These are phyloP conservation scores for Amphimedon queenslandica DNA, from an alignment of 37 sponge, comb jelly and placozoan species.

Conservation along the genomic window DNA sequence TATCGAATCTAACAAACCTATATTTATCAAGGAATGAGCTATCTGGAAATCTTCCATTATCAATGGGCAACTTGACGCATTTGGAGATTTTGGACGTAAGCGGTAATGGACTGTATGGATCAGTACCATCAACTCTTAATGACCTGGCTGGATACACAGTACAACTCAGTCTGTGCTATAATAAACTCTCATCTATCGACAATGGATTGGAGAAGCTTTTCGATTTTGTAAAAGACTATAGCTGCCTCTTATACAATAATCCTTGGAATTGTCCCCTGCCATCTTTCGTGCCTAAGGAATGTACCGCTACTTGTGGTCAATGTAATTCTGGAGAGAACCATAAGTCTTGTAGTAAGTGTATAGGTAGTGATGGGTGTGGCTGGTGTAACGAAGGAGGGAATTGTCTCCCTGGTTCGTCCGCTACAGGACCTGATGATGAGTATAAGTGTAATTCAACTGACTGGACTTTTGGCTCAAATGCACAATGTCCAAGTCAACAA, in stretches of 20 bases:
- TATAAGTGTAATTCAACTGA: constrained; percentile 20
- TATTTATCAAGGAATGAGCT: constrained; percentile 13
- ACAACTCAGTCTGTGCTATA: constrained; percentile 22
- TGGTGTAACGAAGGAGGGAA: constrained; percentile 20
- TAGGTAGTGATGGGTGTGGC: constrained; percentile 18
- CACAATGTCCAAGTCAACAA: not conserved
- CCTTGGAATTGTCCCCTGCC: constrained; percentile 51
- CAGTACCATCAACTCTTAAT: constrained; percentile 22
- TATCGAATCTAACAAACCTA: constrained; percentile 16
- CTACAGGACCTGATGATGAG: constrained; percentile 4
- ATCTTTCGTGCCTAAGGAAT: constrained; percentile 19
- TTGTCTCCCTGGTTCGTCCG: constrained; percentile 26
- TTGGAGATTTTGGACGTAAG: constrained; percentile 17
- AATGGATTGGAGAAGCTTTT: constrained; percentile 28
- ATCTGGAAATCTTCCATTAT: constrained; percentile 25
- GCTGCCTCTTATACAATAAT: constrained; percentile 38
- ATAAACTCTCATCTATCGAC: constrained; percentile 23
- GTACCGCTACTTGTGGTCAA: constrained; percentile 20
- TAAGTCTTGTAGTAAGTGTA: constrained; percentile 20
- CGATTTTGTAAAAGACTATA: constrained; percentile 19
- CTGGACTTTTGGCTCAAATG: constrained; percentile 23
- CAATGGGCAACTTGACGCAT: constrained; percentile 10
- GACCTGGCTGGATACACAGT: not conserved
- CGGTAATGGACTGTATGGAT: constrained; percentile 25
- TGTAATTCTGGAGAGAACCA: constrained; percentile 33